Conservation (phyloP, 2,797 vertebrate species). For the Scyliorhinus canicula region DNA sequence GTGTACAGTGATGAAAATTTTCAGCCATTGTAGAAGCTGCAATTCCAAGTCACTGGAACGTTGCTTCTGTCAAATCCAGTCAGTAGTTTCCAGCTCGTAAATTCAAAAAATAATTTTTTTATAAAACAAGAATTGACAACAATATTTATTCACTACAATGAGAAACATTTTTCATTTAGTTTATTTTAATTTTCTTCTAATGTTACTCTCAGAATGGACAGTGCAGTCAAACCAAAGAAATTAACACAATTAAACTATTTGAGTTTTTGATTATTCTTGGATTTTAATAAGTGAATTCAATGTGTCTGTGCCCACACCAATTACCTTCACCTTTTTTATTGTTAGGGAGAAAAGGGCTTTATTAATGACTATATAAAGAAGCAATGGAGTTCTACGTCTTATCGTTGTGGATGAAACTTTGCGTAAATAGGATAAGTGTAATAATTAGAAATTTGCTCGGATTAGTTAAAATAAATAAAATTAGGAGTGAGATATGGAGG, state of each 20-base stretch:
- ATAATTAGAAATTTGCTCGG: not conserved
- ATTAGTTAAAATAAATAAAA: not conserved
- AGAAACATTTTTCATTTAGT: not conserved
- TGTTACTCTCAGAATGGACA: not conserved
- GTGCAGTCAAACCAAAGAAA: not conserved
- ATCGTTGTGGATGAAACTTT: constrained; percentile 56
- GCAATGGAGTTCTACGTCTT: constrained; percentile 87
- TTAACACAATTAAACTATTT: not conserved
- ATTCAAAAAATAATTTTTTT: too few relatives aligned
- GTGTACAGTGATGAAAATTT: too few relatives aligned
- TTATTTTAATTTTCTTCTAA: not conserved
- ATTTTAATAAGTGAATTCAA: constrained; percentile 70
- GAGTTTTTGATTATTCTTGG: constrained; percentile 63
- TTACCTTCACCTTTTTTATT: not conserved
- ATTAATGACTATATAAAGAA: not conserved
- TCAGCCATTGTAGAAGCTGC: too few relatives aligned
- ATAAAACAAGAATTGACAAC: too few relatives aligned
- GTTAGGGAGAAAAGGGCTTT: not conserved
- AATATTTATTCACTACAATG: too few relatives aligned
- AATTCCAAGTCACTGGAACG: too few relatives aligned
- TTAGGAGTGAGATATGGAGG: not conserved
- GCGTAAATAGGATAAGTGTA: not conserved
- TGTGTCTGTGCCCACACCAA: not conserved
- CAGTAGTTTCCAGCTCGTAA: too few relatives aligned
- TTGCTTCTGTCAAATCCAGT: too few relatives aligned